These are phyloP conservation scores for Dolichallabes microphthalmus DNA, from an alignment of 2,113 vertebrate species.

Conservation along the genomic window DNA sequence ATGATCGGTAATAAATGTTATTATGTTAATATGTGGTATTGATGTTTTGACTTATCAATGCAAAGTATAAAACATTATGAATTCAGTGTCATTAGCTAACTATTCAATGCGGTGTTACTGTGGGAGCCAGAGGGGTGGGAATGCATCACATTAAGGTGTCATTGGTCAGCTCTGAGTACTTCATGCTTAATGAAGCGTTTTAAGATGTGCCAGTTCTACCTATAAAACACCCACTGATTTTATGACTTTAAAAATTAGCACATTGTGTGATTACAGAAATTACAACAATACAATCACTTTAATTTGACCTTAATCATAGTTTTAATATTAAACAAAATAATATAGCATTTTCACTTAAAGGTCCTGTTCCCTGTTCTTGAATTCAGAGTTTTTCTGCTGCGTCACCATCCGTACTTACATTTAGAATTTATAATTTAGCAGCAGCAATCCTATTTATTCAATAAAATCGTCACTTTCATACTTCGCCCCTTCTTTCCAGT, in stretches of 20 bases:
- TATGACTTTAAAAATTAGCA: neutral
- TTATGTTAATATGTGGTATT: too few relatives aligned
- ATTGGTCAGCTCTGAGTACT: neutral
- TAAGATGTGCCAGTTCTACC: neutral
- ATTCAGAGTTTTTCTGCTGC: neutral
- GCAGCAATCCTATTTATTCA: conserved; percentile 33
- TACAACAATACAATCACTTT: neutral
- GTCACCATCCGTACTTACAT: conserved; percentile 5
- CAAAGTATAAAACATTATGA: neutral
- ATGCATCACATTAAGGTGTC: neutral
- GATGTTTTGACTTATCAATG: too few relatives aligned
- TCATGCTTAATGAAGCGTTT: neutral
- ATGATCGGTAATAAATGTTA: too few relatives aligned
- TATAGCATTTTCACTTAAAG: neutral
- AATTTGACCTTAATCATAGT: neutral
- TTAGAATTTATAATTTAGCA: conserved; percentile 13
- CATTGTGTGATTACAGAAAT: neutral
- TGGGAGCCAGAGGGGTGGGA: neutral
- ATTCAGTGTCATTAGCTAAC: neutral
- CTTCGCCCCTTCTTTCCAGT: neutral
- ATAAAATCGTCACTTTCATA: conserved; percentile 20
- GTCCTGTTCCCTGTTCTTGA: neutral
- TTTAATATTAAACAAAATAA: too few relatives aligned
- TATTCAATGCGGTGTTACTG: neutral
- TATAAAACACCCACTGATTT: neutral